These are phyloP conservation scores for Cricetomys ansorgei DNA, from an alignment of 2,113 vertebrate genomes.

Conservation along the genomic window DNA sequence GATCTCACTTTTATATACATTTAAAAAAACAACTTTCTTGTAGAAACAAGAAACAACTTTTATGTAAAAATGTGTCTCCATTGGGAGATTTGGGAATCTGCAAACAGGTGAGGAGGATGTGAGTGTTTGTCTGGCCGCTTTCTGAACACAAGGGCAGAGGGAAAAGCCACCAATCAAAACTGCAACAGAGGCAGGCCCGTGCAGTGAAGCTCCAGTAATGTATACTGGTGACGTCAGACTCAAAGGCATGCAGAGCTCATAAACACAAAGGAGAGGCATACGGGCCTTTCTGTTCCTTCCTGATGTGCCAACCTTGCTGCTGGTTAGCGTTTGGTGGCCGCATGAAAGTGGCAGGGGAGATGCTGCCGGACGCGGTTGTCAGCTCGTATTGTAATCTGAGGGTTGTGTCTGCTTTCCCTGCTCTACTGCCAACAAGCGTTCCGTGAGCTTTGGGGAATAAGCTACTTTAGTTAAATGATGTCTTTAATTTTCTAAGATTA, in stretches of 20 bases:
- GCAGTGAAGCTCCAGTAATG: accelerated
- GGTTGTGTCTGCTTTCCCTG: not conserved
- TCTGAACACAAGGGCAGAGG: not conserved
- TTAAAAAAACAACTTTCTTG: not conserved
- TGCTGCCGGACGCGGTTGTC: not conserved
- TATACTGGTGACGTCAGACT: conserved; percentile 10
- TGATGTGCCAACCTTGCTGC: conserved; percentile 33
- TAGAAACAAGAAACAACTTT: too few species aligned
- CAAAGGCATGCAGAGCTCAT: not conserved
- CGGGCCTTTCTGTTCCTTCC: conserved; percentile 83
- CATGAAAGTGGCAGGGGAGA: not conserved
- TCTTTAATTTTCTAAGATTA: conserved; percentile 46
- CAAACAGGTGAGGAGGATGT: not conserved
- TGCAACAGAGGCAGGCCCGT: not conserved
- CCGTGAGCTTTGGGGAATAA: not conserved
- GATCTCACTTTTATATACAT: conserved; percentile 2
- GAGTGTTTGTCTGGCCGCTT: not conserved
- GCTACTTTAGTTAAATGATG: conserved; percentile 26
- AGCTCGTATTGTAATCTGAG: not conserved
- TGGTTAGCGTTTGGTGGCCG: not conserved
- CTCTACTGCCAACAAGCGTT: not conserved
- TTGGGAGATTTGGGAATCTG: not conserved
- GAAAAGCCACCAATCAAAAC: not conserved
- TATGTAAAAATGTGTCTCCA: not conserved
- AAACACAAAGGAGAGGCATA: conserved; percentile 66